These are phyloP conservation scores for Albula glossodonta DNA, from an alignment of 2,113 vertebrate species.

Conservation along the genomic window DNA sequence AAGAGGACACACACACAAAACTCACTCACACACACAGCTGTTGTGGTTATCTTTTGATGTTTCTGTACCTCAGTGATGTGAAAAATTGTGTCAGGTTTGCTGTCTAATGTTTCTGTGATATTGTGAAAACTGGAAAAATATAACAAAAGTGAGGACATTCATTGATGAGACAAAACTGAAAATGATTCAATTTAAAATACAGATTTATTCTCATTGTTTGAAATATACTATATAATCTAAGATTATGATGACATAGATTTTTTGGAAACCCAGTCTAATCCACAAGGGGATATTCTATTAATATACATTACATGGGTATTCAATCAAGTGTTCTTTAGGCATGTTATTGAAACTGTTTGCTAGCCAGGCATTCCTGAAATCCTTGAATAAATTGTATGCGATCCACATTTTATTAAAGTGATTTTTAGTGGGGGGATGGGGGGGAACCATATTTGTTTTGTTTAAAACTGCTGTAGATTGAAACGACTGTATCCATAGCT, in stretches of 20 bases:
- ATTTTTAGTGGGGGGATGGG: neutral
- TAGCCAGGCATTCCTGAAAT: neutral
- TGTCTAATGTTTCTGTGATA: neutral
- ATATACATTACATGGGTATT: neutral
- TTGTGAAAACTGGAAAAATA: too few species aligned
- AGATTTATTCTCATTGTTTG: too few species aligned
- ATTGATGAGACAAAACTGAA: too few species aligned
- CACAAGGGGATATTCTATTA: neutral
- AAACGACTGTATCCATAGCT: neutral
- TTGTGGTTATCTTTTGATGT: too few species aligned
- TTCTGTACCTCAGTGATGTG: neutral
- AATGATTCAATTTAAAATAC: neutral
- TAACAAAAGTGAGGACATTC: too few species aligned
- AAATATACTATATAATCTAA: neutral
- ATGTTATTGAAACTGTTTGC: neutral
- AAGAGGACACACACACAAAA: neutral
- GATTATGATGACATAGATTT: neutral
- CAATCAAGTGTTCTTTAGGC: neutral
- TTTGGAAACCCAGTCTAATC: neutral
- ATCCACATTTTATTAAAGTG: conserved; percentile 6
- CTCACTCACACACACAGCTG: neutral
- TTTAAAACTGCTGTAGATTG: neutral
- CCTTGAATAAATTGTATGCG: neutral
- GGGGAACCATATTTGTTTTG: neutral
- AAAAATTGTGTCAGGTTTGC: neutral